Evolutionary conservation across 1,140 invertebrate genomes (phyloP).

Genomic region (Venustaconcha ellipsiformis): DNA sequence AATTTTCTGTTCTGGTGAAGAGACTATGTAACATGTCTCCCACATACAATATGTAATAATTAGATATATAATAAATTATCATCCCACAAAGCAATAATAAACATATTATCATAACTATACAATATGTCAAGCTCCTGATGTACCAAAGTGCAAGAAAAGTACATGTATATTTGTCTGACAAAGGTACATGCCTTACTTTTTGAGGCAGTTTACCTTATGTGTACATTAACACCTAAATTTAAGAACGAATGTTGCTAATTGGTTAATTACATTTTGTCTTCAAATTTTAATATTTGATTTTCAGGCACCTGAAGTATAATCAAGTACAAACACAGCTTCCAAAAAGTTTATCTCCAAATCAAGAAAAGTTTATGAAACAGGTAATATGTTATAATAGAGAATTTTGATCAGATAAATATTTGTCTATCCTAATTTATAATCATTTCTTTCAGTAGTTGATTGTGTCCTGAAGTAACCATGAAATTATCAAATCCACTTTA

Average conservation of each 20-base stretch:
- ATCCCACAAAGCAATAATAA: too few species aligned
- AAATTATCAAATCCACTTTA: too few species aligned
- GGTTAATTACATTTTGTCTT: neutral
- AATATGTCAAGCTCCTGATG: too few species aligned
- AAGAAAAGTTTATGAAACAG: slow-evolving; percentile 55
- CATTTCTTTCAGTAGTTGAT: too few species aligned
- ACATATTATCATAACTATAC: too few species aligned
- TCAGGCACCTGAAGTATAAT: slow-evolving; percentile 52
- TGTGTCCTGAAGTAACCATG: too few species aligned
- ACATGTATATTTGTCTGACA: neutral
- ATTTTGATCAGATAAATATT: neutral
- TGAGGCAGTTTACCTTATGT: neutral
- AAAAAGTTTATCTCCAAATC: slow-evolving; percentile 36
- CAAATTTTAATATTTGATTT: slow-evolving; percentile 15
- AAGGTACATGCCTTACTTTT: neutral
- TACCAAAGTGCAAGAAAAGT: neutral
- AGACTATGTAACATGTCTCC: too few species aligned
- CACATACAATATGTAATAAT: too few species aligned
- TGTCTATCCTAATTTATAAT: neutral
- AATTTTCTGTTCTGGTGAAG: too few species aligned
- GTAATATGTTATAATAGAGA: slow-evolving; percentile 15
- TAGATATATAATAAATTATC: too few species aligned
- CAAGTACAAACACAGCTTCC: slow-evolving; percentile 52
- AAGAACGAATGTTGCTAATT: neutral
- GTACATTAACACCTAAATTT: neutral